Conservation (phyloP, 2,113 vertebrate species). For the Oenanthe melanoleuca region DNA sequence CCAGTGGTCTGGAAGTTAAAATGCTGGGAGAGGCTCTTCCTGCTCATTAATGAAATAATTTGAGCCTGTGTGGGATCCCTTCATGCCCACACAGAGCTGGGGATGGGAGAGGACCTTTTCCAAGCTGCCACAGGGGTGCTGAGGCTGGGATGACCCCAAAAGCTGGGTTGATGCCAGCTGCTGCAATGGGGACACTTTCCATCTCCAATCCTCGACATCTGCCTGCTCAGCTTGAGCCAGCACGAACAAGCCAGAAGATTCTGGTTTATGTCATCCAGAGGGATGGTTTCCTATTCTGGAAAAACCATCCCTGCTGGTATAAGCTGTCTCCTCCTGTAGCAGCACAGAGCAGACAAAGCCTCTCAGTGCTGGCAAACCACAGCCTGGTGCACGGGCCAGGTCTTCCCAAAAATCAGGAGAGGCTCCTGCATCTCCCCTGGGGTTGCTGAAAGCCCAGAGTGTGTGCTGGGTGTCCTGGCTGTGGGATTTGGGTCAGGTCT, state of each 20-base stretch:
- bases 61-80: neutral
- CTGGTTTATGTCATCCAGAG: neutral
- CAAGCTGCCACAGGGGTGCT: neutral
- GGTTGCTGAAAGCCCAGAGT: neutral
- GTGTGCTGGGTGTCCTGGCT: neutral
- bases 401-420: neutral
- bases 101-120: neutral
- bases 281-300: conserved; percentile 16
- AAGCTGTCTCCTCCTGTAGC: neutral
- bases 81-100: neutral
- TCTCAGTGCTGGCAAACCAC: neutral
- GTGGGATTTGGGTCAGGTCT: neutral
- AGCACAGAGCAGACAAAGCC: neutral
- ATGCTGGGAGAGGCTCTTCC: neutral
- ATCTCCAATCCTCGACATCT: neutral
- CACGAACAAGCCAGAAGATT: neutral
- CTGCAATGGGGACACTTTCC: neutral
- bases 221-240: conserved; percentile 11
- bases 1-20: neutral
- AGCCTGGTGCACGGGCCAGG: neutral
- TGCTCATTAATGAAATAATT: neutral
- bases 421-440: neutral
- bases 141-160: neutral
- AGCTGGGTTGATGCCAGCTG: neutral
- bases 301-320: neutral